Percentiles rank a stretch among this genome's conserved stretches.
phyloP scores from a whole-genome alignment of 2,113 vertebrate genomes.

The Malurus elegans region DNA sequence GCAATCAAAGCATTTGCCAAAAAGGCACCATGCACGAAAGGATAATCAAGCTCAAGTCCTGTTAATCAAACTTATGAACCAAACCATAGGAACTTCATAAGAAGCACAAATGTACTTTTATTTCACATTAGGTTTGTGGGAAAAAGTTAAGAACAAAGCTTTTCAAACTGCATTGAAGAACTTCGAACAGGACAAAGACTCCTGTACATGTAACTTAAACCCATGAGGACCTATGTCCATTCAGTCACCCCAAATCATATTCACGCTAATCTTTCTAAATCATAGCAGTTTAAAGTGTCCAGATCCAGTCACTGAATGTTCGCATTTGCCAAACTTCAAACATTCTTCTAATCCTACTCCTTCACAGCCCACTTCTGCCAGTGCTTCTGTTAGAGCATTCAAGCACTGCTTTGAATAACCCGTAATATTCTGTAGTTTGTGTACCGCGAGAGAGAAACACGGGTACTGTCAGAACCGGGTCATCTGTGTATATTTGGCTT shows the following conservation, averaged over 20 bases:
- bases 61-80: neutral
- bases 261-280: neutral
- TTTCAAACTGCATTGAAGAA: neutral
- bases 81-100: neutral
- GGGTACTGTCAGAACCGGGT: neutral
- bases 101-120: neutral
- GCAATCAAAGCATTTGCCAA: neutral
- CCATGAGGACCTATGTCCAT: neutral
- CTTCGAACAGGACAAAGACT: neutral
- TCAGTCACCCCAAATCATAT: neutral
- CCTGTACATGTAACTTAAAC: accelerated
- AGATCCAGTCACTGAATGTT: neutral
- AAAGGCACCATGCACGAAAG: neutral
- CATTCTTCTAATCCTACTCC: neutral
- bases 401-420: neutral
- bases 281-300: neutral
- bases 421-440: neutral
- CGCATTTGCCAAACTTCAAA: neutral
- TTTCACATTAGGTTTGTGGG: neutral
- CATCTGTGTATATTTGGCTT: neutral
- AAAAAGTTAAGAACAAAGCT: neutral
- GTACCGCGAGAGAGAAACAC: neutral
- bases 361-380: neutral
- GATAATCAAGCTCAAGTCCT: neutral
- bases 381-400: neutral